Percentiles rank a stretch among this genome's conserved stretches.
phyloP scores from a whole-genome alignment of 2,113 vertebrate species.

The Carassius auratus region DNA sequence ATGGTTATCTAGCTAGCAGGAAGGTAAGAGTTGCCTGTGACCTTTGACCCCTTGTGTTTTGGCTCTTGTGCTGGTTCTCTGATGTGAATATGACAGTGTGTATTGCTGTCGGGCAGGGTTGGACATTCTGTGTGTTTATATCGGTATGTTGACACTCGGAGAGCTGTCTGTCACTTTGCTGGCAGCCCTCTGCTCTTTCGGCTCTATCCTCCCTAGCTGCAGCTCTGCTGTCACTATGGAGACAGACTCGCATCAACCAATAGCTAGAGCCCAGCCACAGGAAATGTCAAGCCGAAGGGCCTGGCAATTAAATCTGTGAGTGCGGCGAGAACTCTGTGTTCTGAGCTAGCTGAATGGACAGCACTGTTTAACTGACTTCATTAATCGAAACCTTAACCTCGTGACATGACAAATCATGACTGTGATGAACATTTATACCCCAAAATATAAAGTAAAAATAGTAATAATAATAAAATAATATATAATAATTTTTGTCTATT shows the following conservation, averaged over 20 bases:
- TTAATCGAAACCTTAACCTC: neutral
- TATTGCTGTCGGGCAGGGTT: neutral
- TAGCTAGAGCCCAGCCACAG: conserved; percentile 48
- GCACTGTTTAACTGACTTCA: conserved; percentile 10
- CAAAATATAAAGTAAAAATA: too few relatives aligned
- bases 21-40: neutral
- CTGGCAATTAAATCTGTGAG: conserved; percentile 58
- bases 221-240: conserved; percentile 61
- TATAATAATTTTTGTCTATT: too few relatives aligned
- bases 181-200: neutral
- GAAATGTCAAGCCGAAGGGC: conserved; percentile 63
- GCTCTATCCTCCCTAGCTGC: conserved; percentile 50
- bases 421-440: too few relatives aligned
- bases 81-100: neutral
- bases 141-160: conserved; percentile 27
- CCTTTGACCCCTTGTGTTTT: neutral
- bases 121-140: neutral
- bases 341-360: neutral
- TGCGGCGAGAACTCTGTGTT: conserved; percentile 3
- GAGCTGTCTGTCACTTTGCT: conserved; percentile 36
- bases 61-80: neutral
- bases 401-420: neutral
- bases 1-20: neutral
- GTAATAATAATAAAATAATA: too few relatives aligned
- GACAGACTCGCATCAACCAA: conserved; percentile 55